Evolutionary conservation across 2,797 vertebrate genomes (phyloP).

Genomic region (Labroides dimidiatus): DNA sequence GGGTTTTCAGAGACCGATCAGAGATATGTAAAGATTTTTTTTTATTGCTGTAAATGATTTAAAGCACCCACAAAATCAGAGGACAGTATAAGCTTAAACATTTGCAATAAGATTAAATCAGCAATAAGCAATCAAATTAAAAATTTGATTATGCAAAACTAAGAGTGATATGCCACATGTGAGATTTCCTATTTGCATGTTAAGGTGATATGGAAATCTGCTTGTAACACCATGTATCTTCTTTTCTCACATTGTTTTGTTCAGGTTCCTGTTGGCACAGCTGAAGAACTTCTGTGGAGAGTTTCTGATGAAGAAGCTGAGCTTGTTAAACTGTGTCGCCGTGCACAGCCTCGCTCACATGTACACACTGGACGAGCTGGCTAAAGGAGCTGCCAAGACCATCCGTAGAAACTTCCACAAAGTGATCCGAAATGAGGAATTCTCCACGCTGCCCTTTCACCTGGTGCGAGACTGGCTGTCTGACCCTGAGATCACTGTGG

Average conservation of each 20-base stretch:
- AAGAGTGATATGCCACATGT: no score
- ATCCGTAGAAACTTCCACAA: constrained; percentile 92
- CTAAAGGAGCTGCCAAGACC: constrained; percentile 88
- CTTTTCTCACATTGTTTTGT: background rate
- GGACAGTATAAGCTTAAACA: no score
- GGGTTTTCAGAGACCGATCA: no score
- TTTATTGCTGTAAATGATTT: no score
- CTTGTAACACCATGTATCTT: no score
- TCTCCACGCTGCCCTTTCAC: constrained; percentile 91
- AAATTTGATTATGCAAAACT: no score
- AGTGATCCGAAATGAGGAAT: constrained; percentile 91
- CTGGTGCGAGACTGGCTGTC: constrained; percentile 92
- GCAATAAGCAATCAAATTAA: no score
- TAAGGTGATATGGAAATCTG: no score
- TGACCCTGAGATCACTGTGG: constrained; percentile 90
- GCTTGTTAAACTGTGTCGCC: constrained; percentile 91
- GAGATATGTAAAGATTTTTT: no score
- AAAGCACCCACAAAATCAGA: no score
- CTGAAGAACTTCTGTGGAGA: constrained; percentile 92
- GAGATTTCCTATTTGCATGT: no score
- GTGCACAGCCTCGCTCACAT: constrained; percentile 93
- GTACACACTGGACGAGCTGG: constrained; percentile 90
- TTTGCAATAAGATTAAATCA: no score
- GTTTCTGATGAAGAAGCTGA: constrained; percentile 93
- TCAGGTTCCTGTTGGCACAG: constrained; percentile 89